These are phyloP conservation scores for Ceratina japonica DNA, from an alignment of 1,140 invertebrate species.

Conservation along the genomic window DNA sequence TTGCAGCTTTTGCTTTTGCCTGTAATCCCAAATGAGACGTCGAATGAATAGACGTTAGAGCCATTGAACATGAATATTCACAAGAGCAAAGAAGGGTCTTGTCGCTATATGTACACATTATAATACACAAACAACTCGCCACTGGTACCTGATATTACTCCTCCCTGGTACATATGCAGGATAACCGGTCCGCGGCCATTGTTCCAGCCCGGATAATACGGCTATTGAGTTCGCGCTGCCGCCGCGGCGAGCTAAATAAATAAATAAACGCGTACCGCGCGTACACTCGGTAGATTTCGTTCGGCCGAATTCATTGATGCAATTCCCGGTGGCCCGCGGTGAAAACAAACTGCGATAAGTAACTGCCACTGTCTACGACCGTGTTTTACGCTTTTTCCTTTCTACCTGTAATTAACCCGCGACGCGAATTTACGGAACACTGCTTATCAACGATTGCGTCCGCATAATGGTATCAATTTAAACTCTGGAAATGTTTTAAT, in stretches of 20 bases:
- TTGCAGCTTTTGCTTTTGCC: too few relatives aligned
- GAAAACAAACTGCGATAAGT: not conserved
- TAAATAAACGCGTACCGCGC: slow-evolving; percentile 11
- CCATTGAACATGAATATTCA: slow-evolving; percentile 3
- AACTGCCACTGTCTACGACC: not conserved
- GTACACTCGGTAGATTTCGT: not conserved
- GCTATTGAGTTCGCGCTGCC: not conserved
- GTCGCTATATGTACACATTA: too few relatives aligned
- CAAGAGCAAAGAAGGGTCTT: not conserved
- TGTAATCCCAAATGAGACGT: too few relatives aligned
- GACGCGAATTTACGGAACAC: too few relatives aligned
- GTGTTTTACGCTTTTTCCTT: not conserved
- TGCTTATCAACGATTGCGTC: too few relatives aligned
- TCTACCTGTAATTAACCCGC: not conserved
- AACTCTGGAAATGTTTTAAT: too few relatives aligned
- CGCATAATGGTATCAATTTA: too few relatives aligned
- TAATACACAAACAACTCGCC: not conserved
- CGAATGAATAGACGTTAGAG: too few relatives aligned
- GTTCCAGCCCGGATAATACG: slow-evolving; percentile 17
- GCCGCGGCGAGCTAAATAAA: slow-evolving; percentile 23
- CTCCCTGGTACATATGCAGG: not conserved
- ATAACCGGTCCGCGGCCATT: not conserved
- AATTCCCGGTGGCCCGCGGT: not conserved
- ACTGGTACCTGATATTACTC: not conserved
- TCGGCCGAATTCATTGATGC: slow-evolving; percentile 5